Base-by-base conservation (phyloP, 2,797 vertebrate genomes). In the Esox lucius region DNA sequence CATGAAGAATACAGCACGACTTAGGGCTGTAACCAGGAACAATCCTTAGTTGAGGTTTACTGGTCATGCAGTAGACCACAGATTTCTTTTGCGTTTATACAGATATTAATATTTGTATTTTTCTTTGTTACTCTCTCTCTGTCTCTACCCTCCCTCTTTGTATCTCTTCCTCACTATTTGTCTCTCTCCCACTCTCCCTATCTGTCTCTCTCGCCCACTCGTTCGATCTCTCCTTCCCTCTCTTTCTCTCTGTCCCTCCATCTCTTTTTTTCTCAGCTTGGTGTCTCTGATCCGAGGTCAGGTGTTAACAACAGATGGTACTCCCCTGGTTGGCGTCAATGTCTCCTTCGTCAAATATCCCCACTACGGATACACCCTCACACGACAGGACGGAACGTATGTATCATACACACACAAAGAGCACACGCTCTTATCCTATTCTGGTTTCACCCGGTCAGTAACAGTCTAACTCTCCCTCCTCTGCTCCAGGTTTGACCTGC, bases 281-380 rank as follows among this genome's bases (percentile, higher is more conserved):
- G 97, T 96, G 68, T 98, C 97, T 79, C 94, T 99, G 78, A 96
- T 99, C 92, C 94, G 97, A 91, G 97, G 97, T 88, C 98, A 98
- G 94, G 98, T 99, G 83, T 93, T 99, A 89, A 99, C 97, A 78
- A 96, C 95, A 89, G 97, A 99, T 91, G 98, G 98, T 85, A 99
- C 98, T 71, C 98, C 97, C 77, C 93, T 99, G 66, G 97, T 99
- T 80, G 98, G 98, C 83, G 98, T 99, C 84, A 99, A 99, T 9
- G 98, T 99, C 90, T 98, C 98, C 31, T 99, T 99, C 94, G 96
- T 98, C 91, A 98, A 98, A 92, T 96, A 98, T 88, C 97, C 98
- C 73, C 96, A 96, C 84, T 99, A 99, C 0, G 98, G 98, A 85
- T 99, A 98, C 84, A 99, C 98, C 83, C 95, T 99, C 89, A 99